Base-by-base conservation (phyloP, 2,888 invertebrate species). In the Drosophila kokeensis region DNA sequence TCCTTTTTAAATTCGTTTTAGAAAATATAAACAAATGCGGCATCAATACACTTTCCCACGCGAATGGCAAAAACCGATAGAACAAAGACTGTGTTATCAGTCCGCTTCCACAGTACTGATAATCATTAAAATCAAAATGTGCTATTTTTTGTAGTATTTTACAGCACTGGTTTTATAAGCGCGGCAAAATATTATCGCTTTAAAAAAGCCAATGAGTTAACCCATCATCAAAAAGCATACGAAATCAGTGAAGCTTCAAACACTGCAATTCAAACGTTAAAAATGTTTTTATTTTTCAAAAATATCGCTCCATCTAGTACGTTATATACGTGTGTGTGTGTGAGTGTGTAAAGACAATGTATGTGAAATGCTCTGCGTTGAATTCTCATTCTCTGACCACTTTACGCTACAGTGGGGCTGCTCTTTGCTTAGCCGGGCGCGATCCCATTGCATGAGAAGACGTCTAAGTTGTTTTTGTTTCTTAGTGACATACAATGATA, bases 281-380 rank as follows among this genome's bases (percentile, higher is more conserved):
- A 87, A 87, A 87, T 81, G 71, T 70, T 79, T 83, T 87, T 76
- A 79, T 81, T 87, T 87, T 87, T 88, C 81, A 86, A 87, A 87
- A 88, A 88, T 87, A 87, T 87, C 83, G 81, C 63, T 85, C 66
- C 83, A 79, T 87, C 75, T 82, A 80, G 65, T 85, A 77, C 76
- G 70, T 82, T 76, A 77, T 81, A 78, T 80, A 83, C 63, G 61
- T 65, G 60, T 63, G 32, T 73, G 36, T 36, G 24, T 61, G 30
- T 76, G 65, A 72, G 69, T 75, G 73, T 84, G 59, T 83, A 73
- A 80, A 80, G 79, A 83, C 73, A 81, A 70, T 77, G 55, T 78
- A 80, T 72, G 82, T 82, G 86, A 87, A 87, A 87, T 87, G 86
- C 86, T 83, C 76, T 75, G 82, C 73, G 68, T 81, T 75, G 60